Conservation (phyloP, 2,113 vertebrate genomes). For the Seriola aureovittata region DNA sequence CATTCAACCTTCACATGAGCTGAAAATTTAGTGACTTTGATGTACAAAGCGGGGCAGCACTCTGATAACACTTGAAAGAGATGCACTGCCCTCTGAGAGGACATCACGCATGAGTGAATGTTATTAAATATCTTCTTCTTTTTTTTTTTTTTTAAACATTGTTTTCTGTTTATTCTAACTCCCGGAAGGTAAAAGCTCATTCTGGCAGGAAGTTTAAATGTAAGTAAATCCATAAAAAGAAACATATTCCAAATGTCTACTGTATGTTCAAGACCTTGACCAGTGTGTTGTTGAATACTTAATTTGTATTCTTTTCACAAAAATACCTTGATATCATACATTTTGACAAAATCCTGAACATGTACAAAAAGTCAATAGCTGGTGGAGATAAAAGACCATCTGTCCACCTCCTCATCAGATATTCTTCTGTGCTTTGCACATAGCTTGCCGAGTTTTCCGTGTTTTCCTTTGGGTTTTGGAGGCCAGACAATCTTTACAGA, state of each 20-base stretch:
- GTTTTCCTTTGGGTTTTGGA: not conserved
- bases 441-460: not conserved
- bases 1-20: not conserved
- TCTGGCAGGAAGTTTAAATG: not conserved
- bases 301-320: slow-evolving; percentile 16
- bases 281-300: not conserved
- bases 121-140: not conserved
- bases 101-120: not conserved
- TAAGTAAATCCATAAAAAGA: not conserved
- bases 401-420: not conserved
- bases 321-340: not conserved
- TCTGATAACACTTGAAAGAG: not conserved
- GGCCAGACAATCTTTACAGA: slow-evolving; percentile 45
- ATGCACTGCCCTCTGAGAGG: not conserved
- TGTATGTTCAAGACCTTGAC: not conserved
- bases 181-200: not conserved
- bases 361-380: not conserved
- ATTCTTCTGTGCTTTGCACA: slow-evolving; percentile 13
- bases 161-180: not conserved
- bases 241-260: not conserved
- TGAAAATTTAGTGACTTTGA: not conserved
- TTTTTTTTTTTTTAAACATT: not conserved
- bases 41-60: no score
- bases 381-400: not conserved
- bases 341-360: slow-evolving; percentile 5